Conservation (phyloP, 1,140 invertebrate genomes). For the Kradibia gibbosae region DNA sequence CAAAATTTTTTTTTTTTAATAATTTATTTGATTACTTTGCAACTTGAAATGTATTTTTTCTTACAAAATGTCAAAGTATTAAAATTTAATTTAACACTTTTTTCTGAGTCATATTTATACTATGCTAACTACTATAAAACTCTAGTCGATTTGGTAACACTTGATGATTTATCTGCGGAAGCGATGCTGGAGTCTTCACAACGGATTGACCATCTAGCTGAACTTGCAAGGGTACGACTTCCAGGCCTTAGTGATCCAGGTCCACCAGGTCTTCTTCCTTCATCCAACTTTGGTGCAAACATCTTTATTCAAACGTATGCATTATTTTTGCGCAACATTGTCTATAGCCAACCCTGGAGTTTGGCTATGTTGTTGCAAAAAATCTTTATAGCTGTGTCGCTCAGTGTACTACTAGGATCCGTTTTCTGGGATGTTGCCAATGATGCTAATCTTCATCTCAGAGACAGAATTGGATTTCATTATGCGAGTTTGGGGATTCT, state of each 20-base stretch:
- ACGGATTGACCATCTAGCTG: slow-evolving; percentile 90
- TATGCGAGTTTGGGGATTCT: slow-evolving; percentile 85
- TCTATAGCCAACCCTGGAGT: slow-evolving; percentile 92
- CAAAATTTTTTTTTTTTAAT: no score
- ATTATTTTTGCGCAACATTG: slow-evolving; percentile 77
- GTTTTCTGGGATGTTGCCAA: slow-evolving; percentile 90
- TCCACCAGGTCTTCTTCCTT: slow-evolving; percentile 82
- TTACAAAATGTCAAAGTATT: no score
- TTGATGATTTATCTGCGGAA: slow-evolving; percentile 93
- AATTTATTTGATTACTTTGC: no score
- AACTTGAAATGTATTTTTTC: no score
- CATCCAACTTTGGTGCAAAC: slow-evolving; percentile 76
- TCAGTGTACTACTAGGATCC: slow-evolving; percentile 88
- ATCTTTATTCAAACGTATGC: slow-evolving; percentile 79
- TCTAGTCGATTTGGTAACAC: slow-evolving; percentile 92
- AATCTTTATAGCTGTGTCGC: slow-evolving; percentile 82
- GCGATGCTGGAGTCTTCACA: slow-evolving; percentile 95
- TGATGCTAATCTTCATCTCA: slow-evolving; percentile 80
- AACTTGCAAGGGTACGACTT: slow-evolving; percentile 79
- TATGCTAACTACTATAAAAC: not conserved
- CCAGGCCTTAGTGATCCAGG: slow-evolving; percentile 82
- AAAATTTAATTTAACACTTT: no score
- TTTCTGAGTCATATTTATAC: no score
- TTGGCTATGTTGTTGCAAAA: slow-evolving; percentile 84
- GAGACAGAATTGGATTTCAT: slow-evolving; percentile 87